Evolutionary conservation across 2,797 vertebrate species (phyloP).

Genomic region (Pantherophis alleghaniensis): DNA sequence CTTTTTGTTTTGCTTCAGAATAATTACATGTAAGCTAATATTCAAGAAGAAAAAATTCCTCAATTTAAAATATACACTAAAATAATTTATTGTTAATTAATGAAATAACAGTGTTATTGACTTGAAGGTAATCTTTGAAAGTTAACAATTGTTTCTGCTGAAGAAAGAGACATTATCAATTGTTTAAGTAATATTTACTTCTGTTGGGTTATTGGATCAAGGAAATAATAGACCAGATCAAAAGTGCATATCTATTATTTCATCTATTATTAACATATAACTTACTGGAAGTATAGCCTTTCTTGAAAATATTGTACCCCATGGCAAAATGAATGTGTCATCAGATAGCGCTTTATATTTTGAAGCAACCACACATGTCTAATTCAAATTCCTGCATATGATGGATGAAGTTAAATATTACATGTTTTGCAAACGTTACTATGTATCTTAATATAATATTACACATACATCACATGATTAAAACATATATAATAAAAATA

Average conservation of each 20-base stretch:
- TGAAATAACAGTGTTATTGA: background rate
- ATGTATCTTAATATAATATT: background rate
- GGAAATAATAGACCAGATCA: background rate
- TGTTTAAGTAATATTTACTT: background rate
- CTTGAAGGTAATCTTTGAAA: slow-evolving; percentile 15
- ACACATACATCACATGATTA: background rate
- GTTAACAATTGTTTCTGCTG: background rate
- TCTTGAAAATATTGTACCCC: background rate
- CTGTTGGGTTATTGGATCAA: background rate
- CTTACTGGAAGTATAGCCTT: background rate
- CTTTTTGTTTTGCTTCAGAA: slow-evolving; percentile 6
- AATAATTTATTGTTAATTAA: background rate
- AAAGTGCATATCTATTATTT: background rate
- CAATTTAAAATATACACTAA: slow-evolving; percentile 2
- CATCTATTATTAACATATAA: background rate
- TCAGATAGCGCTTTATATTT: background rate
- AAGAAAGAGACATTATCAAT: slow-evolving; percentile 2
- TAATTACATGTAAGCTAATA: background rate
- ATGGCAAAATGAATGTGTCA: background rate
- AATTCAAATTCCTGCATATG: background rate
- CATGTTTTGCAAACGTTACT: background rate
- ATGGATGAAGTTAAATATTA: background rate
- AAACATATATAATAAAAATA: background rate
- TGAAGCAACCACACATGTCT: background rate
- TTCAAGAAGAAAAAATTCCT: background rate